Conservation (phyloP, 2,888 invertebrate genomes). For the Harpagoxenus sublaevis region DNA sequence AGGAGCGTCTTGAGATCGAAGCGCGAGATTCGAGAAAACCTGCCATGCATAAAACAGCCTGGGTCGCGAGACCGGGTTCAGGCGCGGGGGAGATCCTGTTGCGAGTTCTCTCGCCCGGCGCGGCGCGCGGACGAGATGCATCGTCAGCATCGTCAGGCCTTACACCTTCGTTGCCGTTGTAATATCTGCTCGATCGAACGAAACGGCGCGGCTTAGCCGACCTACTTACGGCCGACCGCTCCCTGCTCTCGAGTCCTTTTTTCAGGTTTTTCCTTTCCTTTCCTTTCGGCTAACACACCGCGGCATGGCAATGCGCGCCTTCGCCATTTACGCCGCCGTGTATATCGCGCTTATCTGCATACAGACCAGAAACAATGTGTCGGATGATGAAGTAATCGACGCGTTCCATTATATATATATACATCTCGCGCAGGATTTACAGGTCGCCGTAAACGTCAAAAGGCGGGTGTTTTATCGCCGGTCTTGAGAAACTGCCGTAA, state of each 20-base stretch:
- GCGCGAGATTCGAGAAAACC: conserved; percentile 29
- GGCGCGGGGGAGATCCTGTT: conserved; percentile 29
- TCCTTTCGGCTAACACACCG: conserved; percentile 65
- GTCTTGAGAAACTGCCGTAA: conserved; percentile 35
- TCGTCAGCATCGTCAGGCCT: conserved; percentile 55
- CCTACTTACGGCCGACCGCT: conserved; percentile 79
- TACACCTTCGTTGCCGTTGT: conserved; percentile 49
- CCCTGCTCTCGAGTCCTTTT: conserved; percentile 78
- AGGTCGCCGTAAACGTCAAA: conserved; percentile 35
- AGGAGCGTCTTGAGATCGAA: conserved; percentile 9
- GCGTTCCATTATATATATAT: background rate
- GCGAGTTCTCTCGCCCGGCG: background rate
- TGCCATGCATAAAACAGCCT: background rate
- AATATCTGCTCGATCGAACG: conserved; percentile 68
- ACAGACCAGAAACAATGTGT: conserved; percentile 38
- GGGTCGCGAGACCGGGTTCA: conserved; percentile 35
- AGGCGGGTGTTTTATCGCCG: conserved; percentile 28
- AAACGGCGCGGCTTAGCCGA: conserved; percentile 73
- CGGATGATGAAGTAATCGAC: conserved; percentile 42
- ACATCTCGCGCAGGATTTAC: conserved; percentile 18
- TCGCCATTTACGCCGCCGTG: conserved; percentile 19
- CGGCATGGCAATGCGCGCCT: background rate
- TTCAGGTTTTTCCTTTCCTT: conserved; percentile 73
- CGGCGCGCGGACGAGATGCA: conserved; percentile 19
- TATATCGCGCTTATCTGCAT: conserved; percentile 43